Evolutionary conservation across 2,888 invertebrate genomes (phyloP).

Genomic region (Agonum fuliginosum): DNA sequence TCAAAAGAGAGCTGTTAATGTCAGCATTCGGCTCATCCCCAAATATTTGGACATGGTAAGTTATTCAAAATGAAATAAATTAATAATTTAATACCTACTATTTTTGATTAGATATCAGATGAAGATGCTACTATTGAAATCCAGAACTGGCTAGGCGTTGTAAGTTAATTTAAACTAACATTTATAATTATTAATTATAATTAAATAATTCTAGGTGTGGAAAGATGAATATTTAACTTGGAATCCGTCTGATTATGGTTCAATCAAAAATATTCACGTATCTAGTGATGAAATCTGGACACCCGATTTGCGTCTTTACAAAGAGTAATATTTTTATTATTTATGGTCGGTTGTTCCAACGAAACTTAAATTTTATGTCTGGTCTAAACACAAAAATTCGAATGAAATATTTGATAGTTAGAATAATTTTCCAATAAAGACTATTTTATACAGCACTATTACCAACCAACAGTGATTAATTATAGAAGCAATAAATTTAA

Average conservation of each 20-base stretch:
- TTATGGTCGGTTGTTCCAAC: no score
- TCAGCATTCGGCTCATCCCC: constrained; percentile 23
- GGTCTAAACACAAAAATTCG: no score
- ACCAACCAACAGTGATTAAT: no score
- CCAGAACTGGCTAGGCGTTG: constrained; percentile 47
- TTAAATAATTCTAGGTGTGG: constrained; percentile 44
- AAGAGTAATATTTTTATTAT: not conserved
- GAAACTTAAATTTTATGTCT: no score
- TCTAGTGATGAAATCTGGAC: constrained; percentile 46
- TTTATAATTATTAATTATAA: not conserved
- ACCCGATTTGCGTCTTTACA: constrained; percentile 21
- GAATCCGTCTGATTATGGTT: constrained; percentile 47
- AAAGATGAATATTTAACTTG: constrained; percentile 52
- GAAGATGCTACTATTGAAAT: constrained; percentile 10
- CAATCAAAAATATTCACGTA: constrained; percentile 32
- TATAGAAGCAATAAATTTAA: no score
- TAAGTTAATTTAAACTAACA: constrained; percentile 29
- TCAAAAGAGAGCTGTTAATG: constrained; percentile 38
- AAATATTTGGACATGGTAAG: constrained; percentile 18
- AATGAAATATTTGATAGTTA: no score
- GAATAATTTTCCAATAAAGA: no score
- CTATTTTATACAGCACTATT: no score
- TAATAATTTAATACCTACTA: not conserved
- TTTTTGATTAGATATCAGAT: constrained; percentile 20
- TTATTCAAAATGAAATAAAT: not conserved